Conservation (phyloP, 1,140 invertebrate species). For the Propsilocerus akamusi region DNA sequence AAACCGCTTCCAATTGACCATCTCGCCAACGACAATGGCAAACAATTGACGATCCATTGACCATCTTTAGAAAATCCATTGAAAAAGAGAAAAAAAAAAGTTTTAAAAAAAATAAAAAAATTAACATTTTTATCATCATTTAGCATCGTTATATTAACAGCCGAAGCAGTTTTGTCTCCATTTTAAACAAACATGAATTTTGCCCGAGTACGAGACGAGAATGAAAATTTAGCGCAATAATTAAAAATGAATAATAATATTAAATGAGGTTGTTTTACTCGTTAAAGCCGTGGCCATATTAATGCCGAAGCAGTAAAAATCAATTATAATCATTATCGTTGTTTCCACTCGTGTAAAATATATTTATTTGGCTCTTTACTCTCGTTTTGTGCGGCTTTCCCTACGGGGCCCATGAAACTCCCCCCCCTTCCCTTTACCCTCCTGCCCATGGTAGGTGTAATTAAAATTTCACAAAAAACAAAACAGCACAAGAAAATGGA, state of each 20-base stretch:
- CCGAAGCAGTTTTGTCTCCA: too few species aligned
- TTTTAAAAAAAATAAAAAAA: not conserved
- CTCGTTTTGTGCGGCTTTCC: not conserved
- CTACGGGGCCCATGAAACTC: not conserved
- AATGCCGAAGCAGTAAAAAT: constrained; percentile 3
- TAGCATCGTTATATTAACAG: too few species aligned
- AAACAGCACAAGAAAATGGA: too few species aligned
- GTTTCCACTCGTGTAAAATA: constrained; percentile 3
- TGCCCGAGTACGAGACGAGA: constrained; percentile 15
- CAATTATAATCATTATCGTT: constrained; percentile 3
- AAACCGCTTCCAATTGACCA: not conserved
- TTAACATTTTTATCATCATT: constrained; percentile 3
- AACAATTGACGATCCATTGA: not conserved
- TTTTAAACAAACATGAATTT: not conserved
- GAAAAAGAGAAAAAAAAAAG: not conserved
- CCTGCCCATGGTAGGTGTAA: not conserved
- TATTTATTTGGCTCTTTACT: not conserved
- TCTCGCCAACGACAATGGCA: not conserved
- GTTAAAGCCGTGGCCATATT: constrained; percentile 2
- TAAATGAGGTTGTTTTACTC: constrained; percentile 4
- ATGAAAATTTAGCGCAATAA: constrained; percentile 1
- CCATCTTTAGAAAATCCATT: not conserved
- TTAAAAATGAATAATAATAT: constrained; percentile 4
- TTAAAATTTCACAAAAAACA: constrained; percentile 4
- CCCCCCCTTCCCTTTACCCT: not conserved